Percentiles rank a stretch among this genome's conserved stretches.
Conservation (phyloP, 2,888 invertebrate species). For the Scotopteryx bipunctaria region DNA sequence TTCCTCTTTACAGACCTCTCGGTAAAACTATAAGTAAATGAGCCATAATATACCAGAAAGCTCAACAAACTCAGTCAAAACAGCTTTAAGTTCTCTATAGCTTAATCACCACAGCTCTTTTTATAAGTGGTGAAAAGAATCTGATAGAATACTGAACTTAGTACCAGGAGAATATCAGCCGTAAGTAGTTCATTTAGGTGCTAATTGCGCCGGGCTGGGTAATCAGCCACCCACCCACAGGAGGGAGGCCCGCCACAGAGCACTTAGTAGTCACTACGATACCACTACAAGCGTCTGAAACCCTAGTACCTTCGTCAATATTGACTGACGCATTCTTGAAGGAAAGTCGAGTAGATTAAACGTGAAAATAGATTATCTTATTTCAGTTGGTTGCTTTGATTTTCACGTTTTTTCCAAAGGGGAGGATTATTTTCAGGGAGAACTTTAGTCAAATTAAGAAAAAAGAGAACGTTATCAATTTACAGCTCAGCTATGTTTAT, state of each 20-base stretch:
- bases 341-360: slow-evolving; percentile 17
- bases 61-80: no score
- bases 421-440: neutral
- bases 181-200: slow-evolving; percentile 73
- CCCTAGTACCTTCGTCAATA: slow-evolving; percentile 26
- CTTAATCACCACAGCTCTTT: no score
- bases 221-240: slow-evolving; percentile 64
- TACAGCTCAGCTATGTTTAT: no score
- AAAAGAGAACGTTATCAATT: neutral
- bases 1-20: no score
- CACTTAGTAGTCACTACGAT: slow-evolving; percentile 11
- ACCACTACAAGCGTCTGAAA: slow-evolving; percentile 23
- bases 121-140: slow-evolving; percentile 5
- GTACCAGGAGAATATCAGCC: slow-evolving; percentile 60
- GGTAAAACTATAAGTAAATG: no score
- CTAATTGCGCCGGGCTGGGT: slow-evolving; percentile 70
- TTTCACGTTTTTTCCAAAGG: slow-evolving; percentile 2
- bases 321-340: slow-evolving; percentile 19
- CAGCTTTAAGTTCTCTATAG: no score
- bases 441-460: neutral
- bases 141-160: slow-evolving; percentile 25
- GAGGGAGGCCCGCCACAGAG: slow-evolving; percentile 8
- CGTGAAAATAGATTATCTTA: slow-evolving; percentile 15
- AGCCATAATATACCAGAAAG: no score
- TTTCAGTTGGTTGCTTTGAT: slow-evolving; percentile 10